Evolutionary conservation across 92 coral and sea anemone genomes (phyloP).

Genomic region (Phymanthus crucifer): DNA sequence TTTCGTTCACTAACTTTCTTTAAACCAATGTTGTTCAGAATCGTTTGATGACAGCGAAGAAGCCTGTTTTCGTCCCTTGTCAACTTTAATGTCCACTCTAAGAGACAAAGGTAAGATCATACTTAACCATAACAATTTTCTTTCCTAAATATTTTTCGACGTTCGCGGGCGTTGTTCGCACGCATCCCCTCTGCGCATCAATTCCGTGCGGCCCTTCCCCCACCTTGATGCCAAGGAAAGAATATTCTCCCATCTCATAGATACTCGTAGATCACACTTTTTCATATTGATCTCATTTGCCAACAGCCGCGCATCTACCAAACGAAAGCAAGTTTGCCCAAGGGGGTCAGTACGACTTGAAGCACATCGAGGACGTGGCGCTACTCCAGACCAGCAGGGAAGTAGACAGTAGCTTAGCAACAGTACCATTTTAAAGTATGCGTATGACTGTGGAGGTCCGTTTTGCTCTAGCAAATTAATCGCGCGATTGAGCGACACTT

Average conservation of each 20-base stretch:
- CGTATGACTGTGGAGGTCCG: too few relatives aligned
- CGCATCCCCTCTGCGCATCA: too few relatives aligned
- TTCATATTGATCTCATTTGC: background rate
- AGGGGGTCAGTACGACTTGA: slow-evolving; percentile 34
- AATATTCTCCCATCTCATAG: background rate
- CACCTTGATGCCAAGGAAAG: too few relatives aligned
- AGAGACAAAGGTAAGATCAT: slow-evolving; percentile 66
- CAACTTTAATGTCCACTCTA: slow-evolving; percentile 77
- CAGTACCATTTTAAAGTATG: slow-evolving; percentile 58
- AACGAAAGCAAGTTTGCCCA: slow-evolving; percentile 28
- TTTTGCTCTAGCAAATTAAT: too few relatives aligned
- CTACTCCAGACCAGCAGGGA: slow-evolving; percentile 61
- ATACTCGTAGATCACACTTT: too few relatives aligned
- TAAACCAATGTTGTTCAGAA: slow-evolving; percentile 21
- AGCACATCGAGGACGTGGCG: slow-evolving; percentile 60
- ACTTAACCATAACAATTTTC: background rate
- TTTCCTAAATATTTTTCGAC: too few relatives aligned
- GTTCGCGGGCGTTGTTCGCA: too few relatives aligned
- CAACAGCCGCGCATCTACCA: slow-evolving; percentile 4
- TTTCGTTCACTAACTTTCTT: background rate
- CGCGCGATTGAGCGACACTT: too few relatives aligned
- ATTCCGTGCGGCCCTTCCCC: too few relatives aligned
- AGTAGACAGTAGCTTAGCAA: slow-evolving; percentile 66
- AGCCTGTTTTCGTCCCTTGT: slow-evolving; percentile 76
- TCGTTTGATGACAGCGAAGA: slow-evolving; percentile 57